Conservation (phyloP, 2,113 vertebrate genomes). For the Thinocorus orbignyianus region DNA sequence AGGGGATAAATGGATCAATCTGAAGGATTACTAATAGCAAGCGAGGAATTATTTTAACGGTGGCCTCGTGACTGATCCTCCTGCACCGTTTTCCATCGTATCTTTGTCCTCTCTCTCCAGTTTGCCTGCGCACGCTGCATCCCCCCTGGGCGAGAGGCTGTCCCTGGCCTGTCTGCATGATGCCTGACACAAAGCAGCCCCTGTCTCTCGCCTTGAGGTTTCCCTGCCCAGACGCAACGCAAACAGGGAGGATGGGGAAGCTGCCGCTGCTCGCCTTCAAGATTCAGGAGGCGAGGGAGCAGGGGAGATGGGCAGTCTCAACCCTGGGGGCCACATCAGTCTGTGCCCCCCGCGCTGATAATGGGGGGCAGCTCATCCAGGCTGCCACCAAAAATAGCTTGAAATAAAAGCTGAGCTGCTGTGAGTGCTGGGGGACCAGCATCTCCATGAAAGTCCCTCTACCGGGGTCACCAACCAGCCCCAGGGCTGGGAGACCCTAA, state of each 20-base stretch:
- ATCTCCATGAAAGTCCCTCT: too few species aligned
- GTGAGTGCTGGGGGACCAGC: not conserved
- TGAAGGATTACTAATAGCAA: not conserved
- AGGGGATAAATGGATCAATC: not conserved
- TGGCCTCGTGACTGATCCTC: not conserved
- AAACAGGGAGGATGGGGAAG: not conserved
- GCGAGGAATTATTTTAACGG: not conserved
- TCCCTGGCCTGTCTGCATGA: not conserved
- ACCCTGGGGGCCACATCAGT: not conserved
- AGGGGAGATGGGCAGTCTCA: not conserved
- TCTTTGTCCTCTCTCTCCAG: not conserved
- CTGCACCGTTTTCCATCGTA: not conserved
- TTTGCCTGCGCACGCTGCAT: fast-evolving
- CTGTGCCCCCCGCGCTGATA: too few species aligned
- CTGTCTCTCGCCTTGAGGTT: not conserved
- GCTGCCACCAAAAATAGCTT: not conserved
- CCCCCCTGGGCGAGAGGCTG: not conserved
- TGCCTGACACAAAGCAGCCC: not conserved
- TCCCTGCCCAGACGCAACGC: fast-evolving
- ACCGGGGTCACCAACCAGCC: not conserved
- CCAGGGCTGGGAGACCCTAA: not conserved
- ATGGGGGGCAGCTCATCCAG: not conserved
- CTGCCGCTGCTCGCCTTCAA: not conserved
- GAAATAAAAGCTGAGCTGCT: not conserved
- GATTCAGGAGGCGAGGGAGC: not conserved